Base-by-base conservation (phyloP, 2,888 invertebrate species). In the Drosophila lutescens region DNA sequence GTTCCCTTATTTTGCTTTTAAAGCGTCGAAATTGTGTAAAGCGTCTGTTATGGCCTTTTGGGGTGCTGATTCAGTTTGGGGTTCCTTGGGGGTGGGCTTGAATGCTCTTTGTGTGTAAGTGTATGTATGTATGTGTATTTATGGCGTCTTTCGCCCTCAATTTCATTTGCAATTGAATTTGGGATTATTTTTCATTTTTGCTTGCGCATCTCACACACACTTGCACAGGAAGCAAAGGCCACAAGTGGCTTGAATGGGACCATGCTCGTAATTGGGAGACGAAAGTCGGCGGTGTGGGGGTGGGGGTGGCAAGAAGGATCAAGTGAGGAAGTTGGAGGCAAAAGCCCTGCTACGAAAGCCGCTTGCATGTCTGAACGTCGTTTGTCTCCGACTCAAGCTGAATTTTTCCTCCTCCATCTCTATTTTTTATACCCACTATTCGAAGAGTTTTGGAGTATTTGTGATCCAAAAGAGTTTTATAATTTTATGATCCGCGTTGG, bases 131-230 rank as follows among this genome's bases (percentile, higher is more conserved):
- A 61, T 56, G 60, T 73, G 74, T 74, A 74, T 82, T 87, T 74
- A 74, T 80, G 74, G 75, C 72, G 76, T 76, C 62, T 75, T 80
- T 79, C 67, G 78, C 80, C 85, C 89, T 84, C 86, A 87, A 88
- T 89, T 89, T 89, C 89, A 89, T 89, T 86, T 79, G 90, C 90
- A 86, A 86, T 86, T 86, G 86, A 86, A 86, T 86, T 86, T 89
- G 79, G 79, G 78, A 89, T 86, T 89, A 89, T 89, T 89, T 89
- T 86, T 90, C 82, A 87, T 89, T 89, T 86, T 80, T 77, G 76
- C 70, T 82, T 67, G 80, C 83, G 80, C 77, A 76, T 86, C 82
- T 71, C 68, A 67, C 72, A 68, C 67, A 49, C 20, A 50, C 71
- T 41, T 8, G 7, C 34, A 49, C 34, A 26, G 36, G 23, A 20